Evolutionary conservation across 2,888 invertebrate species (phyloP), one percentile per base, ranked within the genome.

Genomic region (Cerastis leucographa): DNA sequence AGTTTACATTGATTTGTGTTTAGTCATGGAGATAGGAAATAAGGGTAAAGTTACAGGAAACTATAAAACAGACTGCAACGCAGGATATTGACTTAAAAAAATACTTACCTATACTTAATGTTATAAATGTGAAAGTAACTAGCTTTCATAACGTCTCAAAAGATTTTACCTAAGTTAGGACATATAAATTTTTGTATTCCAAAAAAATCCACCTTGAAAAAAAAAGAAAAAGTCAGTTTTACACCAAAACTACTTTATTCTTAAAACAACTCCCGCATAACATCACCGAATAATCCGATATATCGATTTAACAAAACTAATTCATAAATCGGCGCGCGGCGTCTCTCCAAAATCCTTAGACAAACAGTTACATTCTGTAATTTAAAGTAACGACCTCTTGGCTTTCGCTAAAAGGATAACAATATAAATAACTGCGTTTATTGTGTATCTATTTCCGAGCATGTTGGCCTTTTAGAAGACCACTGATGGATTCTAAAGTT

Each of bases 401-500:
- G 88, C 83, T 86, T 88, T 85, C 87, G 95, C 95, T 95, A 94
- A 95, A 95, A 94, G 94, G 91, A 94, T 94, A 94, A 94, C 93
- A 92, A 89, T 92, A 93, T 93, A 93, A 94, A 94, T 94, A 93
- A 91, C 91, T 91, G 83, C 86, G 89, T 91, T 94, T 94, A 95
- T 95, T 94, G 93, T 94, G 90, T 89, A 89, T 93, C 94, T 96
- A 96, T 96, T 96, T 95, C 88, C 86, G 82, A 89, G 89, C 92
- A 93, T 91, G 92, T 93, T 93, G 93, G 94, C 93, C 94, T 94
- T 94, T 94, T 91, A 94, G 93, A 93, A 93, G 92, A 93, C 95
- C 94, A 93, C 95, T 94, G 96, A 96, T 95, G 94, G 94, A 94
- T 94, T 95, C 95, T 95, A 93, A 94, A 96, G 95, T 96, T 96